Base-by-base conservation (phyloP, 1,140 invertebrate species). In the Cardiocondyla obscurior region DNA sequence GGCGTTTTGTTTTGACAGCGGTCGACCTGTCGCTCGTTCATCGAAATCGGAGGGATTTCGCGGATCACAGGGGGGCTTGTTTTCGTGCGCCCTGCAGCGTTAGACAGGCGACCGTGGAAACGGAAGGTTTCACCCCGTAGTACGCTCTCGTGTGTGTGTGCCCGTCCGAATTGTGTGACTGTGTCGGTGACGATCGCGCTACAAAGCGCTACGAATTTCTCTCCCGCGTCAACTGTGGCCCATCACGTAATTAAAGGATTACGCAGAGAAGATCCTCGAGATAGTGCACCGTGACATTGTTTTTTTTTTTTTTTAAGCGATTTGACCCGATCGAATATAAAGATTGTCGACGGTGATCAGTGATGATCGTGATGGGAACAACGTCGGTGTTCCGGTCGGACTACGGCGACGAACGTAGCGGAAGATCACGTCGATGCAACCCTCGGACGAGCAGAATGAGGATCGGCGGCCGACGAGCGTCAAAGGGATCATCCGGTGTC, bases 301-400 rank as follows among this genome's bases (percentile, higher is more conserved):
- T 8, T 16, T 2, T 57, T 16, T 10, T 3, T n/a, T n/a, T n/a
- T n/a, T n/a, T n/a, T n/a, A n/a, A n/a, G n/a, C n/a, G 36, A 5
- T 46, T 19, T 57, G n/a, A 5, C 3, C 33, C 5, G 33, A 65
- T 65, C 6, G 12, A 77, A 10, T 7, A n/a, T 10, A 5, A 53
- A 30, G 19, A 79, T 79, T 67, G 39, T 30, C 2, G 19, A 25
- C 19, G 22, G 70, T 51, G 55, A 39, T 46, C 7, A 51, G 33
- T 82, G 42, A 82, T 82, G 70, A 42, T 55, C 28, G 57, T 82
- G 70, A 74, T 36, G 57, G 49, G 70, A 6, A 51, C 57, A 22
- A 49, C 55, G 7, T 57, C 25, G 39, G 12, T 49, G 5, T 36
- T 60, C 28, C 55, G 70, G 28, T 0, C 53, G 16, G 79, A 62